Base-by-base conservation (phyloP, 1,140 invertebrate species). In the Mercenaria mercenaria region DNA sequence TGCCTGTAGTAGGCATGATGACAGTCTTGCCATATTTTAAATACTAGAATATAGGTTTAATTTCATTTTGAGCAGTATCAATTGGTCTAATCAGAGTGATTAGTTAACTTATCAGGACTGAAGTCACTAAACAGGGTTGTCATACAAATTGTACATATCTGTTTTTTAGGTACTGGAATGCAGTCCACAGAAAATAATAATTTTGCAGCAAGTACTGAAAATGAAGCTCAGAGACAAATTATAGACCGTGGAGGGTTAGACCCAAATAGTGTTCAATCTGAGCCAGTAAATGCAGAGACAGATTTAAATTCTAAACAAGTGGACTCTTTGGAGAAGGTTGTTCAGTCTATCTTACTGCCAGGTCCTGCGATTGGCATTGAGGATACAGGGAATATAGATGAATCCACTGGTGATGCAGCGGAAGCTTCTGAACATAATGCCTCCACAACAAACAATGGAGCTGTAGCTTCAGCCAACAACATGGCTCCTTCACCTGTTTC, bases 201-300 rank as follows among this genome's bases (percentile, higher is more conserved):
- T n/a, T 8, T 4, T 6, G n/a, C 26, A 13, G 56, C 11, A 20
- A 61, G n/a, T 61, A n/a, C 32, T 8, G 34, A 69, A 8, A 69
- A 2, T 32, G 23, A 10, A 39, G 43, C 41, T 74, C 37, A 43
- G 10, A 43, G 41, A 52, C 74, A 10, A 26, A 77, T 77, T 29
- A 77, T 77, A 26, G 74, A 77, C 74, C 20, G 20, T 29, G 74
- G 74, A 13, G 74, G 74, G 26, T 18, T 77, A 26, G n/a, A 50
- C 52, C 74, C 74, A 47, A 50, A 26, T 13, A 1, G 26, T 13
- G 26, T 26, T 10, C n/a, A n/a, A n/a, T 13, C 37, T n/a, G n/a
- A 77, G 1, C 37, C 37, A 6, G n/a, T 23, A 2, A 26, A 43
- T 52, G 10, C 13, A 52, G 43, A 52, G 3, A 1, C 18, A 32